phyloP scores from a whole-genome alignment of 2,888 invertebrate genomes.

The Meandrusa payeni region DNA sequence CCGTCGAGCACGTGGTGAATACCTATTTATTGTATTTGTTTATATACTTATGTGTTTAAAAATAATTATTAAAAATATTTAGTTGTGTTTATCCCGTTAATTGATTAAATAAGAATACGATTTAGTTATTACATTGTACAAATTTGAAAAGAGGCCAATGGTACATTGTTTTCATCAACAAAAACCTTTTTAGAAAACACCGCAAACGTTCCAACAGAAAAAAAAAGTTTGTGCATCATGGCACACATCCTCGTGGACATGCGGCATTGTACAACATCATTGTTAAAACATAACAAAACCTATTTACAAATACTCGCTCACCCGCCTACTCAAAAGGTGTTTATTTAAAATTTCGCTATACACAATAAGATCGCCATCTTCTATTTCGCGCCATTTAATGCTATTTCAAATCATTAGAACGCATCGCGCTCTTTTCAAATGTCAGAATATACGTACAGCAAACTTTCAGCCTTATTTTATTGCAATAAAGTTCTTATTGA shows the following conservation, averaged over 20 bases:
- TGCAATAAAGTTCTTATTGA: conserved; percentile 31
- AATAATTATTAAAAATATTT: too few species aligned
- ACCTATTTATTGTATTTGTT: too few species aligned
- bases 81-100: too few species aligned
- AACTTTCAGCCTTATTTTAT: conserved; percentile 39
- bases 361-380: conserved; percentile 68
- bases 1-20: too few species aligned
- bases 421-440: conserved; percentile 35
- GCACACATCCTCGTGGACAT: conserved; percentile 30
- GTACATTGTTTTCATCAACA: too few species aligned
- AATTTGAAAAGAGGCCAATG: too few species aligned
- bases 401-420: conserved; percentile 60
- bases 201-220: conserved; percentile 6
- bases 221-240: conserved; percentile 21
- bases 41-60: too few species aligned
- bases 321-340: conserved; percentile 80
- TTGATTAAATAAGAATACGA: too few species aligned
- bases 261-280: conserved; percentile 47
- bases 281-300: conserved; percentile 65
- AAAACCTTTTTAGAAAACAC: neutral
- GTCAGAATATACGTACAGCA: conserved; percentile 29
- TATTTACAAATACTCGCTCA: conserved; percentile 76
- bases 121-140: too few species aligned
- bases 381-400: conserved; percentile 78
- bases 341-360: conserved; percentile 75